Evolutionary conservation across 2,113 vertebrate species (phyloP).

Genomic region (Vulpes lagopus): DNA sequence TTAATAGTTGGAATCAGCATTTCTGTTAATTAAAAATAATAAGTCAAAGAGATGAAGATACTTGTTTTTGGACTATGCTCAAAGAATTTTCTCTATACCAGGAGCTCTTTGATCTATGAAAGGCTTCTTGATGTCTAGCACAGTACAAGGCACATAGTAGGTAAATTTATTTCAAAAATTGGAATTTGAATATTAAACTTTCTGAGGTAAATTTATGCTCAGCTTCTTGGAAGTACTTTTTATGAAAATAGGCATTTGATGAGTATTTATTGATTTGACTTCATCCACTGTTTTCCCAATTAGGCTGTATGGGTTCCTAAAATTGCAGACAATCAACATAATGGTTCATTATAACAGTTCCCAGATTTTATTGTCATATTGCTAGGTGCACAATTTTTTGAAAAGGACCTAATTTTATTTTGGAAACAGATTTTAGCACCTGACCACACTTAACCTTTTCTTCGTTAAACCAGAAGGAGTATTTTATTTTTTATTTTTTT

Average conservation of each 20-base stretch:
- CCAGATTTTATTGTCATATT: background rate
- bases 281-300: background rate
- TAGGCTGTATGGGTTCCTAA: background rate
- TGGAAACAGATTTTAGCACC: background rate
- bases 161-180: background rate
- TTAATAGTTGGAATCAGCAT: background rate
- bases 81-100: background rate
- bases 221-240: background rate
- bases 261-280: background rate
- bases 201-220: background rate
- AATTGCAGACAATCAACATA: background rate
- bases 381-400: background rate
- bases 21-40: background rate
- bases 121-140: background rate
- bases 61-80: background rate
- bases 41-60: background rate
- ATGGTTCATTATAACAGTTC: background rate
- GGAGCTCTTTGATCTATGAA: background rate
- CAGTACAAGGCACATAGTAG: background rate
- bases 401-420: conserved; percentile 19
- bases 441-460: background rate
- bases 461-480: background rate
- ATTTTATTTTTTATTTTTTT: background rate
- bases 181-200: background rate
- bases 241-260: background rate